Evolutionary conservation across 2,888 invertebrate species (phyloP).

Genomic region (Gisinianus flammeolus): DNA sequence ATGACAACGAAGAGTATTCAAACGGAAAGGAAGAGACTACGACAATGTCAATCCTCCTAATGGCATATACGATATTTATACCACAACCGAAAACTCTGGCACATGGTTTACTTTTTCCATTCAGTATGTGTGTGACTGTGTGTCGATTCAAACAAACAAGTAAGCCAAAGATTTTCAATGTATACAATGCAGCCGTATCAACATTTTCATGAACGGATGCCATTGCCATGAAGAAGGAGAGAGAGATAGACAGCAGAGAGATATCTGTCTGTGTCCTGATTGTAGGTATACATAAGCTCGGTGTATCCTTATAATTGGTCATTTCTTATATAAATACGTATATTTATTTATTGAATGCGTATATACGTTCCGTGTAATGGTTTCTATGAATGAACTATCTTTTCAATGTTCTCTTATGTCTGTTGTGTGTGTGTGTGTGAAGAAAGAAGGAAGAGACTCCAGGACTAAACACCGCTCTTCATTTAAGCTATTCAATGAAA

Average conservation of each 20-base stretch:
- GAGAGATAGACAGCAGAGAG: neutral
- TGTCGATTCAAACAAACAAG: conserved; percentile 15
- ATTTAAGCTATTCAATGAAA: conserved; percentile 14
- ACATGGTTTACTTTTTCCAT: conserved; percentile 9
- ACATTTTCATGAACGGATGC: neutral
- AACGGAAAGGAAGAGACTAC: neutral
- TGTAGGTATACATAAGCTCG: neutral
- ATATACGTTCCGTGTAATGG: neutral
- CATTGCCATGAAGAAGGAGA: neutral
- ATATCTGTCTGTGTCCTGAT: too few relatives aligned
- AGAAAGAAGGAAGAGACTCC: conserved; percentile 6
- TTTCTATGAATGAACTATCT: neutral
- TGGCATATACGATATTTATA: conserved; percentile 16
- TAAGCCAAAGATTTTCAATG: neutral
- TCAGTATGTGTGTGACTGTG: too few relatives aligned
- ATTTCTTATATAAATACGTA: neutral
- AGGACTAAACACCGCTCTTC: conserved; percentile 2
- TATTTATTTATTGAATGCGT: neutral
- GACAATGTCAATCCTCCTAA: conserved; percentile 6
- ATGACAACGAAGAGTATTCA: neutral
- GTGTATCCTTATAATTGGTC: neutral
- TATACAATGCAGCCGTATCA: neutral
- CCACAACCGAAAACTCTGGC: conserved; percentile 13
- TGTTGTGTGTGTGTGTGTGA: neutral
- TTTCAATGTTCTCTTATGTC: conserved; percentile 20